A percentile compares a stretch with the other conserved stretches of the same genome.
Evolutionary conservation across 35 echinoderm and acorn worm species (phyloP).

Genomic region (Stichopus chloronotus): DNA sequence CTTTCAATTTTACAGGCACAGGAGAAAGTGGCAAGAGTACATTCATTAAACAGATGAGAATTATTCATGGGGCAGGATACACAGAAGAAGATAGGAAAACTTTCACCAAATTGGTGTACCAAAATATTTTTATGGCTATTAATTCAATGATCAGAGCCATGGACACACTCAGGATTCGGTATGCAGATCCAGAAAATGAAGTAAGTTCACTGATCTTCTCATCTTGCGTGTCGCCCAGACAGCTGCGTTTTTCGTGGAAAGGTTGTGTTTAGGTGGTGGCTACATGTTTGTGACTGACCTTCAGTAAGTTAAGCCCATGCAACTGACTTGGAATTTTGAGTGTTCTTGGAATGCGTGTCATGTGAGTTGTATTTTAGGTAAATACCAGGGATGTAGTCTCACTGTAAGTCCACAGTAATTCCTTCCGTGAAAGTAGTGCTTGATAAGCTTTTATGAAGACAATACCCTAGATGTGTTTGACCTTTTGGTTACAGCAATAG

Average conservation of each 20-base stretch:
- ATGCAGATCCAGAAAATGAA: conserved; percentile 91
- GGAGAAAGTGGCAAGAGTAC: conserved; percentile 99
- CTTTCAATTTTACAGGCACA: conserved; percentile 73
- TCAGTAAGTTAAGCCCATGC: too few relatives aligned
- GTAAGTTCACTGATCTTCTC: conserved; percentile 48
- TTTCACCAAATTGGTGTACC: conserved; percentile 99
- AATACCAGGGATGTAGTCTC: too few relatives aligned
- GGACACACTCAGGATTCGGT: conserved; percentile 98
- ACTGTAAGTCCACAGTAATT: too few relatives aligned
- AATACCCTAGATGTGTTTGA: too few relatives aligned
- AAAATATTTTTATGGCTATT: conserved; percentile 99
- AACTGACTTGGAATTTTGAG: neutral
- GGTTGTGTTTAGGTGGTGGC: neutral
- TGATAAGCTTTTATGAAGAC: too few relatives aligned
- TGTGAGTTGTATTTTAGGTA: too few relatives aligned
- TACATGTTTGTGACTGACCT: too few relatives aligned
- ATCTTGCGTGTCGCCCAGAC: neutral
- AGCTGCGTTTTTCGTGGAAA: neutral
- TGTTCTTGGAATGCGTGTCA: too few relatives aligned
- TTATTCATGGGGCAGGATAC: conserved; percentile 98
- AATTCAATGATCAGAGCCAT: conserved; percentile 99
- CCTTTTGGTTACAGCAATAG: too few relatives aligned
- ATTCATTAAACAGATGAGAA: conserved; percentile 99
- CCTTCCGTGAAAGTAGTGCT: too few relatives aligned
- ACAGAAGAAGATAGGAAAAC: conserved; percentile 99